Conservation (phyloP, 1,140 invertebrate species). For the Polypedilum vanderplanki region DNA sequence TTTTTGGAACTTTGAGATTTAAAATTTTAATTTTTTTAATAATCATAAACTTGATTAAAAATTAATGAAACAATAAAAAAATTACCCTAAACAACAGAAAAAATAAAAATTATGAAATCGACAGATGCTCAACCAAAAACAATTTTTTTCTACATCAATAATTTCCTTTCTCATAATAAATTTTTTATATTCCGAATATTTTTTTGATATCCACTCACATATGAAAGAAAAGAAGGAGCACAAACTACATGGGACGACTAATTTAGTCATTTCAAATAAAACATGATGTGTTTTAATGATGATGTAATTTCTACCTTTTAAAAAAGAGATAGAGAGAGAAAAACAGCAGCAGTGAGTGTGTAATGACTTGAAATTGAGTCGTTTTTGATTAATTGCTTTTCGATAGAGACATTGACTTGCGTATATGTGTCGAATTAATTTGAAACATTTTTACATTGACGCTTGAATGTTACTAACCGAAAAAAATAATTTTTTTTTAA, state of each 20-base stretch:
- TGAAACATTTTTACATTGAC: not conserved
- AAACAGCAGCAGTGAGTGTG: not conserved
- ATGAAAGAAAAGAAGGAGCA: not conserved
- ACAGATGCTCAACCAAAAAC: too few species aligned
- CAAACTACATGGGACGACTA: not conserved
- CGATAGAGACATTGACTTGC: slow-evolving; percentile 15
- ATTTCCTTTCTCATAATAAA: not conserved
- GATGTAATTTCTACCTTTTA: slow-evolving; percentile 19
- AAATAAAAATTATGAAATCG: too few species aligned
- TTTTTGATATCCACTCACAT: not conserved
- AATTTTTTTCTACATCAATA: too few species aligned
- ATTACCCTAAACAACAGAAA: too few species aligned
- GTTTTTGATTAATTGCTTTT: slow-evolving; percentile 26
- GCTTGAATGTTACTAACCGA: not conserved
- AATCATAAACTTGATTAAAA: too few species aligned
- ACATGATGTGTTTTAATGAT: slow-evolving; percentile 19
- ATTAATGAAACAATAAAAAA: too few species aligned
- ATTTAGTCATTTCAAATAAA: slow-evolving; percentile 16
- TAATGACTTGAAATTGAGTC: slow-evolving; percentile 13
- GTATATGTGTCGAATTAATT: not conserved
- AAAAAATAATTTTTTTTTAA: not conserved
- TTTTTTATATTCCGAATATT: not conserved
- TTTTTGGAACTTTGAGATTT: too few species aligned
- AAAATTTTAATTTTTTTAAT: too few species aligned
- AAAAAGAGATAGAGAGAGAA: not conserved